A percentile compares a stretch with the other conserved stretches of the same genome.
phyloP scores from a whole-genome alignment of 2,113 vertebrate species.

The Ceyx melanurus region DNA sequence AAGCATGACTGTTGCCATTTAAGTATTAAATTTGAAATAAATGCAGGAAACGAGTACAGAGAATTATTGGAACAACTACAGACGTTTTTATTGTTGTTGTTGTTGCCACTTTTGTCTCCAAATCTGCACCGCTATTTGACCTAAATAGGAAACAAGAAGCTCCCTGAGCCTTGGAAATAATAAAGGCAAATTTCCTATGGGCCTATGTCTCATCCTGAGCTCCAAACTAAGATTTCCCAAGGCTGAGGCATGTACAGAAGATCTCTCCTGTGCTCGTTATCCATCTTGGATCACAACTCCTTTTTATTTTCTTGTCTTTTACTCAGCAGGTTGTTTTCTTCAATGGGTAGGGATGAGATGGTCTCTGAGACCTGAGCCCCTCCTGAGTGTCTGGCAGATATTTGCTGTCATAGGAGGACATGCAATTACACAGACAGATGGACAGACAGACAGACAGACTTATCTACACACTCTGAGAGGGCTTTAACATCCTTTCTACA shows the following conservation, averaged over 20 bases:
- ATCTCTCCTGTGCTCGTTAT: not conserved
- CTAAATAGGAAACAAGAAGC: slow-evolving; percentile 29
- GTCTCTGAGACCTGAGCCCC: not conserved
- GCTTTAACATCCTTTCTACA: not conserved
- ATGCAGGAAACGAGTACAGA: slow-evolving; percentile 34
- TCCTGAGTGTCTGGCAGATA: not conserved
- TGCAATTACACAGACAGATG: not conserved
- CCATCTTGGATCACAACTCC: not conserved
- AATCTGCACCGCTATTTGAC: not conserved
- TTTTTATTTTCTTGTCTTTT: not conserved
- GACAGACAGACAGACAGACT: not conserved
- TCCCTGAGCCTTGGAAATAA: not conserved
- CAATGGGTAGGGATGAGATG: not conserved
- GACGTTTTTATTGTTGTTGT: not conserved
- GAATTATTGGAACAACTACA: slow-evolving; percentile 31
- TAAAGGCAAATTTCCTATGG: not conserved
- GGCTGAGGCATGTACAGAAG: not conserved
- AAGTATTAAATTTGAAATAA: slow-evolving; percentile 31
- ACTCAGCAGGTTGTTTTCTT: not conserved
- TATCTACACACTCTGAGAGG: accelerated
- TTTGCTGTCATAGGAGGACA: not conserved
- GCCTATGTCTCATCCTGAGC: not conserved
- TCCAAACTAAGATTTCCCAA: not conserved
- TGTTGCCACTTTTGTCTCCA: not conserved
- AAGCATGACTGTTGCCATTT: not conserved